phyloP scores from a whole-genome alignment of 2,888 invertebrate species.

The Ligdia adustata region DNA sequence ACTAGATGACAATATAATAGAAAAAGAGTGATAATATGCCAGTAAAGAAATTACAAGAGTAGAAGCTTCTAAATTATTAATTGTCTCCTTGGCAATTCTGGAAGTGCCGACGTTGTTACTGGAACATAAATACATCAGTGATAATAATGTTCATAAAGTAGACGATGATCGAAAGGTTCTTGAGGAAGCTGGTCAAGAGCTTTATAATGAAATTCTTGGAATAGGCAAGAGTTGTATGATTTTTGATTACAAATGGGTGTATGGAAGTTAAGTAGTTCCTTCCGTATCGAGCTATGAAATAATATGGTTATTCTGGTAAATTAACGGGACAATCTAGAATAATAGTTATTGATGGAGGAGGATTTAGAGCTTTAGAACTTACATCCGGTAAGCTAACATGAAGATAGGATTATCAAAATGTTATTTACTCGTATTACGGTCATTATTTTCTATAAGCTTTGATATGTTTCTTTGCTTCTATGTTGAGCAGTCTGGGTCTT shows the following conservation, averaged over 20 bases:
- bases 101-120: conserved; percentile 5
- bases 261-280: conserved; percentile 11
- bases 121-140: too few species aligned
- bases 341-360: too few species aligned
- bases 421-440: too few species aligned
- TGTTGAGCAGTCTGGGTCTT: too few species aligned
- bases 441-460: too few species aligned
- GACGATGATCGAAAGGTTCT: conserved; percentile 17
- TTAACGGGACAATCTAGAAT: too few species aligned
- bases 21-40: conserved; percentile 33
- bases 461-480: too few species aligned
- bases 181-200: neutral
- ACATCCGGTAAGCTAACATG: too few species aligned
- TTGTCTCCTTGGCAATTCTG: conserved; percentile 14
- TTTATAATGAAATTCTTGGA: conserved; percentile 1
- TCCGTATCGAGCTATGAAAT: too few species aligned
- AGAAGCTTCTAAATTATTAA: conserved; percentile 20
- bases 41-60: conserved; percentile 26
- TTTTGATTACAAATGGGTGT: neutral
- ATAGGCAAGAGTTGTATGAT: neutral
- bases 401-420: too few species aligned
- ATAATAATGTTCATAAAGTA: conserved; percentile 15
- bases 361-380: too few species aligned
- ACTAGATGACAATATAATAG: neutral
- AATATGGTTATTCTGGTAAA: too few species aligned